These are phyloP conservation scores for Bombyx huttoni DNA, from an alignment of 2,888 invertebrate genomes.

Conservation along the genomic window DNA sequence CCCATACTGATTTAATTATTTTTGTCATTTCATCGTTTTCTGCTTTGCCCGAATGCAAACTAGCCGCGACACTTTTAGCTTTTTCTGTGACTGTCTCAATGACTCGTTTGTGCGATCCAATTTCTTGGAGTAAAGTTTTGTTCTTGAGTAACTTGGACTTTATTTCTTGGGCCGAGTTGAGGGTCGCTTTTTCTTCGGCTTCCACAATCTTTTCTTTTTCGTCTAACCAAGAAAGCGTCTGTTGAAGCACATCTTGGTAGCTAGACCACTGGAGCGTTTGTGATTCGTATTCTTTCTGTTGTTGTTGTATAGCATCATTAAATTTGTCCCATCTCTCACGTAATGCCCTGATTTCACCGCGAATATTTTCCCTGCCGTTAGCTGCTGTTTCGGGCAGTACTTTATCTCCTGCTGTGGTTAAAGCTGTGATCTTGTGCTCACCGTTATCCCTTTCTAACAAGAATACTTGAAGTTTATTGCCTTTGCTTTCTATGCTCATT, in stretches of 20 bases:
- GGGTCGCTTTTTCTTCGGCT: conserved; percentile 77
- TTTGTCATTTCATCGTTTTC: conserved; percentile 76
- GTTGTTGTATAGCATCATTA: conserved; percentile 84
- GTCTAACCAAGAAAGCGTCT: conserved; percentile 88
- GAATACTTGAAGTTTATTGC: conserved; percentile 79
- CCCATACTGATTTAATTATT: conserved; percentile 80
- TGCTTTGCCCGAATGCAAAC: conserved; percentile 67
- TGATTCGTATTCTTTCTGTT: conserved; percentile 88
- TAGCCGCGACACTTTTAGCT: conserved; percentile 79
- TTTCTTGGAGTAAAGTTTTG: conserved; percentile 91
- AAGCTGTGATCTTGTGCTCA: conserved; percentile 80
- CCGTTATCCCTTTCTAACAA: conserved; percentile 88
- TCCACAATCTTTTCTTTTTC: conserved; percentile 85
- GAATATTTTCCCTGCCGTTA: conserved; percentile 88
- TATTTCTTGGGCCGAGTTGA: conserved; percentile 87
- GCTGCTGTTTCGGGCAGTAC: conserved; percentile 94
- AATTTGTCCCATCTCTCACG: conserved; percentile 91
- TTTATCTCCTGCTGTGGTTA: conserved; percentile 87
- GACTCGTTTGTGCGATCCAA: conserved; percentile 89
- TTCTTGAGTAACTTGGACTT: conserved; percentile 87
- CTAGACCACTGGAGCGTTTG: conserved; percentile 87
- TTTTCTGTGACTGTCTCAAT: conserved; percentile 93
- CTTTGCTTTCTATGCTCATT: conserved; percentile 75
- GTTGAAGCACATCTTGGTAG: conserved; percentile 88
- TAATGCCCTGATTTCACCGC: conserved; percentile 85